phyloP scores from a whole-genome alignment of 2,113 vertebrate genomes.

The Thunnus maccoyii region DNA sequence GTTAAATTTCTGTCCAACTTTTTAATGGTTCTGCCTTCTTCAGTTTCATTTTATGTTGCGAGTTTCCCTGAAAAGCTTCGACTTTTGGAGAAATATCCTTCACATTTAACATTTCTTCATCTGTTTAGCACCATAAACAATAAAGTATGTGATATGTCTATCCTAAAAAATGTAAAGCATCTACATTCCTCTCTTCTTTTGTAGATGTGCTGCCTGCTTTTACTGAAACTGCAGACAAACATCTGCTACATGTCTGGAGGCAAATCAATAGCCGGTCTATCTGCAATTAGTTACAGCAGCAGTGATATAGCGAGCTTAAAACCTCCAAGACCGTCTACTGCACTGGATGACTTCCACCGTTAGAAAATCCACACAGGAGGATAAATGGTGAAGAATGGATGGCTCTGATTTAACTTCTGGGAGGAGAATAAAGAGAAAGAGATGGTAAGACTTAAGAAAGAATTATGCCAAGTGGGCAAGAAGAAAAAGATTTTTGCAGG shows the following conservation, averaged over 20 bases:
- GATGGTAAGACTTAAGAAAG: background rate
- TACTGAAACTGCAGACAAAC: slow-evolving; percentile 47
- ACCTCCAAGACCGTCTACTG: background rate
- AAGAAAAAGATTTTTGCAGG: background rate
- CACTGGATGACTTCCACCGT: slow-evolving; percentile 21
- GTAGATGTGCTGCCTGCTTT: slow-evolving; percentile 27
- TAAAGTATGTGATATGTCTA: background rate
- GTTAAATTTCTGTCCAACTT: background rate
- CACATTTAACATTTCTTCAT: background rate
- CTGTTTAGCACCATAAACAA: slow-evolving; percentile 1
- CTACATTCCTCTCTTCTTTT: slow-evolving; percentile 15
- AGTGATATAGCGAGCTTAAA: background rate
- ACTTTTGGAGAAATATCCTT: background rate
- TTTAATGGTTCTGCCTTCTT: background rate
- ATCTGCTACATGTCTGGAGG: slow-evolving; percentile 50
- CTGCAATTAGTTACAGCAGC: slow-evolving; percentile 59
- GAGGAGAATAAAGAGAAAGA: background rate
- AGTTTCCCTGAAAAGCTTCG: background rate
- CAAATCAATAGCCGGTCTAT: slow-evolving; percentile 50
- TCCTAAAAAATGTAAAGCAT: slow-evolving; percentile 1
- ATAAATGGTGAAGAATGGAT: background rate
- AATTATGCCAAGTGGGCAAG: background rate
- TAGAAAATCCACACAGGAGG: background rate
- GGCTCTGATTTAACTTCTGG: background rate
- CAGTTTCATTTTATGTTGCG: background rate